Conservation (phyloP, 1,140 invertebrate species). For the Caerostris extrusa region DNA sequence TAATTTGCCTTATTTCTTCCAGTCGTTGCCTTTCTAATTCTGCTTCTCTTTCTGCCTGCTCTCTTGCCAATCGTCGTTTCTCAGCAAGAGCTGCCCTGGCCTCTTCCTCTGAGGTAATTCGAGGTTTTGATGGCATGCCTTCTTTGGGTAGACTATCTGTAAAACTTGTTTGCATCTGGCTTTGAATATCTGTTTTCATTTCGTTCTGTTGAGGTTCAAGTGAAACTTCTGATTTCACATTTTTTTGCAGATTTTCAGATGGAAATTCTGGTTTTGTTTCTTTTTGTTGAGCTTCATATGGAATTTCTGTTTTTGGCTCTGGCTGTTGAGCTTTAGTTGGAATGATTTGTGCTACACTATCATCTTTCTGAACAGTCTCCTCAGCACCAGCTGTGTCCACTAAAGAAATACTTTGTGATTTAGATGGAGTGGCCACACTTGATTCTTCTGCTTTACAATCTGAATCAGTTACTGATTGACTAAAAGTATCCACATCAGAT, state of each 20-base stretch:
- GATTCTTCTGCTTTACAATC: constrained; percentile 3
- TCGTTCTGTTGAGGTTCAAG: neutral
- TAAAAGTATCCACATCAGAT: constrained; percentile 46
- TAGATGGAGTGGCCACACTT: neutral
- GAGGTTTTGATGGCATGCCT: constrained; percentile 83
- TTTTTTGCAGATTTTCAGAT: neutral
- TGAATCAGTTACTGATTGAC: constrained; percentile 45
- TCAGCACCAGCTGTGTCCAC: neutral
- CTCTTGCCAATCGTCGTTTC: constrained; percentile 89
- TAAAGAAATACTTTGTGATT: constrained; percentile 8
- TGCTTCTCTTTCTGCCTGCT: constrained; percentile 92
- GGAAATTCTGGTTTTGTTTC: neutral
- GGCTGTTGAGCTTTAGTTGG: neutral
- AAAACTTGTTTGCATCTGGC: neutral
- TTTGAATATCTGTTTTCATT: constrained; percentile 11
- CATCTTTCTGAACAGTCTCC: neutral
- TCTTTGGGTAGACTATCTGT: neutral
- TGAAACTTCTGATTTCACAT: constrained; percentile 21
- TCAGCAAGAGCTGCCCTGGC: constrained; percentile 94
- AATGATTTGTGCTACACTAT: constrained; percentile 1
- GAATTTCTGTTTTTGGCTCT: neutral
- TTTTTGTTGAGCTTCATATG: neutral
- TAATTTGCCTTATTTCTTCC: constrained; percentile 80
- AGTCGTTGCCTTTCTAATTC: constrained; percentile 89
- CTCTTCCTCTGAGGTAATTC: constrained; percentile 93